Evolutionary conservation across 2,113 vertebrate species (phyloP).

Genomic region (Panthera uncia): DNA sequence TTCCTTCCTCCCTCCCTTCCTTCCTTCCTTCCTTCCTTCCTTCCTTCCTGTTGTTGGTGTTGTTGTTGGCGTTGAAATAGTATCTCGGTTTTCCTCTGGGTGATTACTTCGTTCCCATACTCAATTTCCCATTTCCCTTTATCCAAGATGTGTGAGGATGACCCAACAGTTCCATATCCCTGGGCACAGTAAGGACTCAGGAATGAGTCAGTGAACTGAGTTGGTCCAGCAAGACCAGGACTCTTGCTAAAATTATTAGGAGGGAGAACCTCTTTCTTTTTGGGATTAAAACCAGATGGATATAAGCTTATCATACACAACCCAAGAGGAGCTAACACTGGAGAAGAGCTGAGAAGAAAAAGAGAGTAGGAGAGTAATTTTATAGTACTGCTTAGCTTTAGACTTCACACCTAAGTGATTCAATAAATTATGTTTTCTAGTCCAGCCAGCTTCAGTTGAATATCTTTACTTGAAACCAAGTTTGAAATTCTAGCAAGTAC

Average conservation of each 20-base stretch:
- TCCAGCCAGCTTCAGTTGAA: background rate
- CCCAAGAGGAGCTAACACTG: background rate
- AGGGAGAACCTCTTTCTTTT: background rate
- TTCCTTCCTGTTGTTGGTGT: too few species aligned
- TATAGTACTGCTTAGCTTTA: background rate
- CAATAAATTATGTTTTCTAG: background rate
- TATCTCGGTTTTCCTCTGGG: background rate
- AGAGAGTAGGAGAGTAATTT: background rate
- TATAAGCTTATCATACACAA: background rate
- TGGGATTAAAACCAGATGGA: background rate
- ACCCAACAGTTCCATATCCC: background rate
- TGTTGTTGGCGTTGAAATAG: background rate
- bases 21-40: background rate
- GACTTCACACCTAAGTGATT: background rate
- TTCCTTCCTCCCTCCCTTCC: too few species aligned
- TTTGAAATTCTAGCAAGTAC: background rate
- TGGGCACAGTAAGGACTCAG: background rate
- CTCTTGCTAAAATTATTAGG: background rate
- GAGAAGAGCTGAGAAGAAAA: background rate
- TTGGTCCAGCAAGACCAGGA: background rate
- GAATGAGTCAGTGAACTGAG: background rate
- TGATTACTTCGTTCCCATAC: background rate
- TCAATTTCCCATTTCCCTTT: background rate
- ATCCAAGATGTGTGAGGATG: background rate
- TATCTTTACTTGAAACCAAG: slow-evolving; percentile 34